Base-by-base conservation (phyloP, 2,113 vertebrate species). In the Xiphophorus maculatus region DNA sequence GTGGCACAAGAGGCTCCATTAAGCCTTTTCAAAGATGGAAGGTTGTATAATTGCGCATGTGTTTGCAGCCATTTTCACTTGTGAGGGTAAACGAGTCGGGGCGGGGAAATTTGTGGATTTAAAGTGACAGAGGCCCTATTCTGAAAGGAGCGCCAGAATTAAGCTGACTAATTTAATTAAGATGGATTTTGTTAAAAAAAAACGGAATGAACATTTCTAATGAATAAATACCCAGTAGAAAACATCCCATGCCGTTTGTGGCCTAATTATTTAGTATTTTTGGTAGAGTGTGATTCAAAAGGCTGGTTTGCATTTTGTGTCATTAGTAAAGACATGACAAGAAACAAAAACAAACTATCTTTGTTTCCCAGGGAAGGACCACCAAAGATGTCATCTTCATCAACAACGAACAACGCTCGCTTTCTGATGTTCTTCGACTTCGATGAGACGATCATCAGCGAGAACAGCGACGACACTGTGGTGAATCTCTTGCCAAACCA, bases 351-450 rank as follows among this genome's bases (percentile, higher is more conserved):
- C 13, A 37, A 27, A 14, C 40, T 25, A 22, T 76, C 61, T n/a
- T 19, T 51, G 30, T 63, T 68, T 37, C 48, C 17, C 37, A 85
- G 78, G 66, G 37, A 69, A 81, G 83, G 70, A 70, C 61, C 54
- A 5, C 30, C 70, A 69, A 88, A 85, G 82, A 96, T 96, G 96
- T 94, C 94, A 0, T 82, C 85, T 8, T 82, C 64, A 0, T 61
- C 80, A 1, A 60, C 35, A 62, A 22, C 22, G 33, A 19, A 22
- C 66, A 0, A 32, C 69, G 0, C 54, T 69, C 94, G 84, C 2
- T 96, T 95, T 83, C 93, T 99, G 83, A 92, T 99, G 14, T 44
- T 96, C 75, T 98, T 99, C 0, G 98, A 99, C 87, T 99, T 99
- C 0, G 98, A 99, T 0, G 97, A 99, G 93, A 99, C 98, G 30